These are phyloP conservation scores for Hippocampus abdominalis DNA, from an alignment of 2,113 vertebrate species.

Conservation along the genomic window DNA sequence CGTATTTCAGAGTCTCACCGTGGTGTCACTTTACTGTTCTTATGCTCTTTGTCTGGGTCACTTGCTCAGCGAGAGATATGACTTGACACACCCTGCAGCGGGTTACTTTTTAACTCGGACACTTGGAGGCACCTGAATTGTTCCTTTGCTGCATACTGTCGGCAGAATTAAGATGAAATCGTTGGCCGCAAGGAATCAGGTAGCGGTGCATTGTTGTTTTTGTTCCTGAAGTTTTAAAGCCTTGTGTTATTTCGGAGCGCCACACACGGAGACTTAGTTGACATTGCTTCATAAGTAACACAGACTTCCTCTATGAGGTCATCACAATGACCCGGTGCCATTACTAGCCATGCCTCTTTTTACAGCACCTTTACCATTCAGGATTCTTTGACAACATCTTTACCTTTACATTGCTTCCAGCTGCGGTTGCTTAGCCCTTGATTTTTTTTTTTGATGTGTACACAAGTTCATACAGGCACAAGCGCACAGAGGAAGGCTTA, in stretches of 20 bases:
- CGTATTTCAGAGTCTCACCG: background rate
- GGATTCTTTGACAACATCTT: slow-evolving; percentile 32
- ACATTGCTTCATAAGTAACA: background rate
- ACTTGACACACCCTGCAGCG: background rate
- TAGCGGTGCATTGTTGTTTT: background rate
- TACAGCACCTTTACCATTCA: slow-evolving; percentile 10
- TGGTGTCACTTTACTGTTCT: background rate
- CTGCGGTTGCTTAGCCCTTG: slow-evolving; percentile 14
- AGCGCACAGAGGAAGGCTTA: slow-evolving; percentile 37
- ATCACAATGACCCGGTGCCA: slow-evolving; percentile 21
- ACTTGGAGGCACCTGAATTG: background rate
- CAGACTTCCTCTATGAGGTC: slow-evolving; percentile 35
- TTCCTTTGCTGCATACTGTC: background rate
- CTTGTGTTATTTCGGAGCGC: background rate
- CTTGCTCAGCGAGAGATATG: background rate
- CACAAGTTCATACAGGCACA: slow-evolving; percentile 30
- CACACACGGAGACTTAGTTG: background rate
- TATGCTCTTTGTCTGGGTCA: background rate
- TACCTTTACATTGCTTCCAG: background rate
- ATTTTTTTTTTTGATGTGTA: slow-evolving; percentile 22
- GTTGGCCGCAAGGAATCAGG: background rate
- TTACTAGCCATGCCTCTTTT: slow-evolving; percentile 34
- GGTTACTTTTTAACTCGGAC: slow-evolving; percentile 5
- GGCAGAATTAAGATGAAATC: too few species aligned
- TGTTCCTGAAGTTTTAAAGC: background rate